These are phyloP conservation scores for Myathropa florea DNA, from an alignment of 2,888 invertebrate species.

Conservation along the genomic window DNA sequence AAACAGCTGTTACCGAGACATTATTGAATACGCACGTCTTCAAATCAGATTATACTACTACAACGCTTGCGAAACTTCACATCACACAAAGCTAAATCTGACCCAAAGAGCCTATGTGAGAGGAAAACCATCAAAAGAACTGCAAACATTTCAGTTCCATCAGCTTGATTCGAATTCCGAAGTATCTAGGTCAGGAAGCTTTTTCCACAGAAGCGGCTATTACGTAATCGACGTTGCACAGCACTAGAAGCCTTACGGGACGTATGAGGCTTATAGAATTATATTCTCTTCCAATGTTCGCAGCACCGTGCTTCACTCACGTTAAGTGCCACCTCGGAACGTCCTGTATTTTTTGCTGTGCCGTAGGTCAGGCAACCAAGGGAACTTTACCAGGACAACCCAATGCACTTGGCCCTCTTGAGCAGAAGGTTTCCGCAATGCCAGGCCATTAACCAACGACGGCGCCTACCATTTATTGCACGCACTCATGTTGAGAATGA, in stretches of 20 bases:
- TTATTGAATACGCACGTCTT: too few species aligned
- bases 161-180: not conserved
- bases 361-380: constrained; percentile 8
- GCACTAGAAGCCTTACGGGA: not conserved
- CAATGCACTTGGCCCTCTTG: not conserved
- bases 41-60: not conserved
- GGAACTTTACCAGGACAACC: constrained; percentile 14
- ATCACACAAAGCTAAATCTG: not conserved
- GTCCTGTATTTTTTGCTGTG: not conserved
- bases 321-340: not conserved
- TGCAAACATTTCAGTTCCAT: not conserved
- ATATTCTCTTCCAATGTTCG: not conserved
- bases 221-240: not conserved
- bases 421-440: not conserved
- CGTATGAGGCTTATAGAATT: too few species aligned
- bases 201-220: not conserved
- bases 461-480: constrained; percentile 33
- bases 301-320: not conserved
- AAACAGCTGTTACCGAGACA: too few species aligned
- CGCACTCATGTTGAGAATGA: not conserved
- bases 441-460: not conserved
- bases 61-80: not conserved
- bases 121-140: not conserved
- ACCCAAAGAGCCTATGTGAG: not conserved
- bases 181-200: not conserved